Conservation (phyloP, 2,113 vertebrate genomes). For the Corythoichthys intestinalis region DNA sequence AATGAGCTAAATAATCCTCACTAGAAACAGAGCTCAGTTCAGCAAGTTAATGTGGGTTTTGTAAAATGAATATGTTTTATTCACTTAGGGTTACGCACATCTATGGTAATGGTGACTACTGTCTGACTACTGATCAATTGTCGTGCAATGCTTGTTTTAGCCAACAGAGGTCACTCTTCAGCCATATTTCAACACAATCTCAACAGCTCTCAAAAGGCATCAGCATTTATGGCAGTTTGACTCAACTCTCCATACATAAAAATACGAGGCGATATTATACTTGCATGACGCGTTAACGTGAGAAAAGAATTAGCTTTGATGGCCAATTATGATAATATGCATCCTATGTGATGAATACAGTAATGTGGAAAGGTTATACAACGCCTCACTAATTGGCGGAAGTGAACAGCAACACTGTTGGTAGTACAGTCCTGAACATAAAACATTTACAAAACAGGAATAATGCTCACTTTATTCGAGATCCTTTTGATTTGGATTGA, state of each 20-base stretch:
- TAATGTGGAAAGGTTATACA: not conserved
- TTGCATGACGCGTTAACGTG: not conserved
- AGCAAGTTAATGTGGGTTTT: not conserved
- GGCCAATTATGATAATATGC: not conserved
- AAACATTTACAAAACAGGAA: not conserved
- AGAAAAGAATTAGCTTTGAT: not conserved
- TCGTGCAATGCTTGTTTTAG: conserved; percentile 13
- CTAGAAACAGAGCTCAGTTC: not conserved
- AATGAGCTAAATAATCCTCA: not conserved
- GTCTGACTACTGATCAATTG: too few relatives aligned
- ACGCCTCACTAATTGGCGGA: not conserved
- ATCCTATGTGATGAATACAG: not conserved
- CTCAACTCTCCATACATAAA: not conserved
- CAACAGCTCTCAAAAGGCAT: conserved; percentile 1
- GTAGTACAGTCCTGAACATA: not conserved
- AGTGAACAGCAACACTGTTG: not conserved
- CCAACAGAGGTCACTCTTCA: conserved; percentile 65
- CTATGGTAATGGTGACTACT: too few relatives aligned
- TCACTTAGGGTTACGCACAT: too few relatives aligned
- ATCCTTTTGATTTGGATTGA: too few relatives aligned
- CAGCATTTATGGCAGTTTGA: not conserved
- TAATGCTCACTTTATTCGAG: too few relatives aligned
- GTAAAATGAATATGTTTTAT: too few relatives aligned
- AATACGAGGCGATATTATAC: not conserved
- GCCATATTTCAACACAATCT: not conserved